These are phyloP conservation scores for Scaptomyza graminum DNA, from an alignment of 1,140 invertebrate genomes.

Conservation along the genomic window DNA sequence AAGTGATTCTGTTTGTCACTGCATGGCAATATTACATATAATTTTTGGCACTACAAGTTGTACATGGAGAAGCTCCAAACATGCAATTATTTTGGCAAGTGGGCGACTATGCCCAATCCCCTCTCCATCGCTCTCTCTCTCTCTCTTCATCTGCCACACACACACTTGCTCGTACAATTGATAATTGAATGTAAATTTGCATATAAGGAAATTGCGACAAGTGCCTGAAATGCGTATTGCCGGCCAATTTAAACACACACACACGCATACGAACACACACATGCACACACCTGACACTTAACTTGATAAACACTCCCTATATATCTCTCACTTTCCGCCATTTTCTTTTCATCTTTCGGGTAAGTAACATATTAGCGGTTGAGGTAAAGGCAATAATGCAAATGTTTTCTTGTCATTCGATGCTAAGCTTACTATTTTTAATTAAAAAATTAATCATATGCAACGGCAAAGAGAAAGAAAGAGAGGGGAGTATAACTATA, in stretches of 20 bases:
- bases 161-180: not conserved
- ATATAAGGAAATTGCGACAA: conserved; percentile 18
- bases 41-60: conserved; percentile 30
- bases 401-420: conserved; percentile 22
- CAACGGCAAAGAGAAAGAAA: conserved; percentile 7
- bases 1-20: conserved; percentile 16
- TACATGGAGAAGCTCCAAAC: conserved; percentile 31
- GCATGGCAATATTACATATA: conserved; percentile 42
- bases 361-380: conserved; percentile 52
- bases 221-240: conserved; percentile 11
- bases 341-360: not conserved
- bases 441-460: conserved; percentile 78
- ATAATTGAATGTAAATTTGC: conserved; percentile 15
- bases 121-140: not conserved
- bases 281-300: not conserved
- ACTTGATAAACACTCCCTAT: conserved; percentile 2
- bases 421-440: conserved; percentile 59
- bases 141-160: too few species aligned
- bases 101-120: not conserved
- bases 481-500: conserved; percentile 12
- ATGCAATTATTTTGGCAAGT: conserved; percentile 30
- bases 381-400: conserved; percentile 10
- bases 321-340: not conserved
- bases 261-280: too few species aligned
- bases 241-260: conserved; percentile 8